Evolutionary conservation across 53 echinoderm and acorn worm species (phyloP).

Genomic region (Temnopleurus reevesii): DNA sequence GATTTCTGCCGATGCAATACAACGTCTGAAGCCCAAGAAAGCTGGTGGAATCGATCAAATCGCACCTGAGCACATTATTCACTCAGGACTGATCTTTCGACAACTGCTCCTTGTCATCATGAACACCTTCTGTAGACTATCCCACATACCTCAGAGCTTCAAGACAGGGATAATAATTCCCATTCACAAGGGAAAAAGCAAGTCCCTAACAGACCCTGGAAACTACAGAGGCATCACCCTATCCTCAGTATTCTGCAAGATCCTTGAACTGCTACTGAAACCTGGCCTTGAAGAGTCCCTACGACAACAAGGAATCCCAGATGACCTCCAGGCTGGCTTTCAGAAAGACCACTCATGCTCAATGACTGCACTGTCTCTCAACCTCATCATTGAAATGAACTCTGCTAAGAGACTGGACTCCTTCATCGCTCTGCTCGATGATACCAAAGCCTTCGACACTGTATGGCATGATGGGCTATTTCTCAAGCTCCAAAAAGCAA

Average conservation of each 20-base stretch:
- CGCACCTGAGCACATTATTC: neutral
- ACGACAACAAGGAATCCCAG: neutral
- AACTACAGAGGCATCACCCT: conserved; percentile 36
- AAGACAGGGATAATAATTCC: neutral
- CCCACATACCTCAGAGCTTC: conserved; percentile 4
- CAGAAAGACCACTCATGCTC: conserved; percentile 21
- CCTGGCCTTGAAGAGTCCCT: neutral
- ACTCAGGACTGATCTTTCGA: neutral
- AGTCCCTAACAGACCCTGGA: neutral
- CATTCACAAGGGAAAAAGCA: conserved; percentile 43
- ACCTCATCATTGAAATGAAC: conserved; percentile 27
- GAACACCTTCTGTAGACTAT: neutral
- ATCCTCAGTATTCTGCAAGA: neutral
- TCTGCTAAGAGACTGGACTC: neutral
- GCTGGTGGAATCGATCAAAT: neutral
- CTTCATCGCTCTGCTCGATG: conserved; percentile 24
- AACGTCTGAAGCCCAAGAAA: neutral
- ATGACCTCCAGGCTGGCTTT: conserved; percentile 20
- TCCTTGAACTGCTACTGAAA: conserved; percentile 2
- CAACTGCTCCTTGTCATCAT: neutral
- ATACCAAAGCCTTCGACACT: conserved; percentile 36
- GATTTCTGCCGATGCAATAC: too few species aligned
- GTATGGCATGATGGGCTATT: conserved; percentile 42
- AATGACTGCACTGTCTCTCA: neutral
- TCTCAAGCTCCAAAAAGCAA: neutral